Percentiles rank a stretch among this genome's conserved stretches.
Conservation (phyloP, 2,888 invertebrate species). For the Tiliacea aurago region DNA sequence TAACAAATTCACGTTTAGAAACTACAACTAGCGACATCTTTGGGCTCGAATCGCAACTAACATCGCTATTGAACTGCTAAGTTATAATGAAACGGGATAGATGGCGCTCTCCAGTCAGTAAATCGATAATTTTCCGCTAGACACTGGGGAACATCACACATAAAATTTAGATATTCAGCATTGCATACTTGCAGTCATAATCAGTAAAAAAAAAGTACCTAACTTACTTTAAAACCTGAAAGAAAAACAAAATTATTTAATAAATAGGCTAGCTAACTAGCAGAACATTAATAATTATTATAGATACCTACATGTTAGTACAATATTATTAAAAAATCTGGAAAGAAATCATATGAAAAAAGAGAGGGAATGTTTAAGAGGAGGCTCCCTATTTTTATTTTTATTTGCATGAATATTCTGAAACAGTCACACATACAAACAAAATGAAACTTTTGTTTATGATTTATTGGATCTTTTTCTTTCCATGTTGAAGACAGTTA, state of each 20-base stretch:
- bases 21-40: constrained; percentile 8
- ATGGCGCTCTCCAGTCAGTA: background rate
- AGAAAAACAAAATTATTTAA: background rate
- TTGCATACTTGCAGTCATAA: background rate
- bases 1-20: background rate
- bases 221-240: background rate
- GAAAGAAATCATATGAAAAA: background rate
- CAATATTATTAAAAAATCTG: background rate
- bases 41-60: background rate
- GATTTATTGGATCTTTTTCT: no score
- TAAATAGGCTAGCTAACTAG: background rate
- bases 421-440: no score
- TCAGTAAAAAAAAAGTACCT: background rate
- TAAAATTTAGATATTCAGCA: background rate
- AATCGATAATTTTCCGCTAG: constrained; percentile 3
- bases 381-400: no score
- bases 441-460: no score
- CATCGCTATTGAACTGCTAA: background rate
- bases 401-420: no score
- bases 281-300: background rate
- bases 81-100: background rate
- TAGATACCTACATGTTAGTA: background rate
- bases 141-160: background rate
- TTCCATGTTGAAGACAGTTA: no score
- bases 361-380: background rate